Evolutionary conservation across 2,888 invertebrate genomes (phyloP).

Genomic region (Agrochola lychnidis): DNA sequence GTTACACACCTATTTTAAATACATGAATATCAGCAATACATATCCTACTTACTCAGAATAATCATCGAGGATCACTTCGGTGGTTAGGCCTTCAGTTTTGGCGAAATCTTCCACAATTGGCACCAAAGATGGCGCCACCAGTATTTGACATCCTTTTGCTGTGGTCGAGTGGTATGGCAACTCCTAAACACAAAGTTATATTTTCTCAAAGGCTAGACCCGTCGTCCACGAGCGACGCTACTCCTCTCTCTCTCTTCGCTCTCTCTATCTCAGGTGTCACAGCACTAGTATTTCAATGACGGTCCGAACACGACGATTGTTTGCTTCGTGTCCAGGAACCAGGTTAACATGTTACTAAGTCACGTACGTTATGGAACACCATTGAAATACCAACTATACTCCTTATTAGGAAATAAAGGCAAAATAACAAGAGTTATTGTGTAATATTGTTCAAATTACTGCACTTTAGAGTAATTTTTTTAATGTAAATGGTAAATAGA

Average conservation of each 20-base stretch:
- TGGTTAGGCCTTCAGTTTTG: constrained; percentile 64
- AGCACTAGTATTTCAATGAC: neutral
- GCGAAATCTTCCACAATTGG: constrained; percentile 70
- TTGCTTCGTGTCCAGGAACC: neutral
- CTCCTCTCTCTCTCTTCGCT: no score
- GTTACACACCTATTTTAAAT: neutral
- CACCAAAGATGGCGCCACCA: constrained; percentile 76
- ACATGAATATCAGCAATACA: neutral
- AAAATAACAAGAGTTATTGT: no score
- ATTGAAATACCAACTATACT: neutral
- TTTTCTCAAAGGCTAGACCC: neutral
- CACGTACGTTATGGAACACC: neutral
- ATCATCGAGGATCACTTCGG: constrained; percentile 74
- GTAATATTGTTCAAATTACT: no score
- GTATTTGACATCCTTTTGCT: constrained; percentile 66
- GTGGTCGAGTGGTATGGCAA: constrained; percentile 65
- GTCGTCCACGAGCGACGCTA: neutral
- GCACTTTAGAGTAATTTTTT: no score
- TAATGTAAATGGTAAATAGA: no score
- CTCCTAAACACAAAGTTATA: constrained; percentile 66
- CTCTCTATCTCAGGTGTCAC: neutral
- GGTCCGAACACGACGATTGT: neutral
- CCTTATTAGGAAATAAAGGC: no score
- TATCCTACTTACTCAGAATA: constrained; percentile 78
- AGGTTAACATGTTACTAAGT: neutral